Conservation (phyloP, 2,888 invertebrate species). For the Pseudanteris insignis region DNA sequence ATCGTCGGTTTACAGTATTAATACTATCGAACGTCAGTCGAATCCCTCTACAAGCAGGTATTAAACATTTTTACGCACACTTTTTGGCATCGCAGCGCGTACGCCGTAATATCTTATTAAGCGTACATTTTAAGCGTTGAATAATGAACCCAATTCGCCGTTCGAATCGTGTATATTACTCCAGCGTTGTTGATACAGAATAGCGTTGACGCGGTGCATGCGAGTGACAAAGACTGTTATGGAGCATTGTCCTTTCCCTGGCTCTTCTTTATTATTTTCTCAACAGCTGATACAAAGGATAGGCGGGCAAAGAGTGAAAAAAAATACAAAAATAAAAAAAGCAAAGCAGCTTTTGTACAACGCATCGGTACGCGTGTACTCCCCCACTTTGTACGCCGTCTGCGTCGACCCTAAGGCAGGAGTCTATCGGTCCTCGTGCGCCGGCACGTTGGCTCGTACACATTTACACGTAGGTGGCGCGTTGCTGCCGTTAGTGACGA, state of each 20-base stretch:
- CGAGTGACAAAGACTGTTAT: slow-evolving; percentile 52
- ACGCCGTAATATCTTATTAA: slow-evolving; percentile 32
- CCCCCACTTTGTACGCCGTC: slow-evolving; percentile 23
- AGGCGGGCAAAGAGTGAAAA: slow-evolving; percentile 50
- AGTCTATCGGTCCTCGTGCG: slow-evolving; percentile 30
- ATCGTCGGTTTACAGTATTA: neutral
- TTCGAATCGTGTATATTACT: slow-evolving; percentile 29
- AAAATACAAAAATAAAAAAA: slow-evolving; percentile 51
- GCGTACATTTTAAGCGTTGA: slow-evolving; percentile 34
- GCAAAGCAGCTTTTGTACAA: slow-evolving; percentile 53
- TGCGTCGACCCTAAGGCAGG: slow-evolving; percentile 10
- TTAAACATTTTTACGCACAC: slow-evolving; percentile 10
- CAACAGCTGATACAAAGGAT: slow-evolving; percentile 58
- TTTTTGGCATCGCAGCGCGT: slow-evolving; percentile 4
- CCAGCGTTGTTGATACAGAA: slow-evolving; percentile 24
- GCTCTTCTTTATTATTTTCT: slow-evolving; percentile 55
- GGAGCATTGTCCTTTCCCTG: slow-evolving; percentile 54
- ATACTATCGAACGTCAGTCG: neutral
- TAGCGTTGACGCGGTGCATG: slow-evolving; percentile 34
- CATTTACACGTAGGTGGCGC: slow-evolving; percentile 51
- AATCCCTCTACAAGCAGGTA: too few species aligned
- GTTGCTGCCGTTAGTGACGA: slow-evolving; percentile 58
- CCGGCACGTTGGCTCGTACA: slow-evolving; percentile 37
- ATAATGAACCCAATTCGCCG: slow-evolving; percentile 35
- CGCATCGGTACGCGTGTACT: slow-evolving; percentile 46